Base-by-base conservation (phyloP, 2,797 vertebrate species). In the Phrynocephalus vlangalii region DNA sequence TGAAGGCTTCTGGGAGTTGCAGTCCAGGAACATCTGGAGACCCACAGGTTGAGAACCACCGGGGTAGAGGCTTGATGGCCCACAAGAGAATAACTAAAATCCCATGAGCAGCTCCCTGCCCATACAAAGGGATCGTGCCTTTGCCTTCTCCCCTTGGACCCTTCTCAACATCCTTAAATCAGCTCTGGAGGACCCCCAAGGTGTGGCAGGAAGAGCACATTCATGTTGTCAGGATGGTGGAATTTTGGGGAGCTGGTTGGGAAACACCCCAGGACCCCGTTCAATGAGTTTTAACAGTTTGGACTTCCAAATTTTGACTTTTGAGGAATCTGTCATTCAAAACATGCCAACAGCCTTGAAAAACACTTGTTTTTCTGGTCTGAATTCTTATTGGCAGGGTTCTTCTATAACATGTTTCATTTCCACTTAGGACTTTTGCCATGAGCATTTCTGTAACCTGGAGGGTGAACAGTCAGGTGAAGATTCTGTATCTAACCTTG, bases 391-490 rank as follows among this genome's bases (percentile, higher is more conserved):
- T 33, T 44, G 30, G 26, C n/a, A 67, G 67, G 4, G 60, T 82
- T 87, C 30, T 66, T 63, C 85, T 72, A 10, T 63, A 66, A 73
- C 11, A n/a, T 18, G 72, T 33, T 9, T 86, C 0, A 0, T 66
- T 56, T 82, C 30, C 20, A 79, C 78, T 68, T 24, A 68, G n/a
- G 44, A 33, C 82, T 76, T 63, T 78, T 50, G 20, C 0, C 77
- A 44, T 30, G 86, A 81, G 88, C n/a, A 20, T 60, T 87, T 89
- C 33, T 70, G 26, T 33, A 75, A 63, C 84, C 80, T 88, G 75
- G 22, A 72, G 28, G 1, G 6, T 80, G 92, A 90, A 1, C 3
- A 26, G 68, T 77, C 82, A 56, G 52, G 63, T 11, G 50, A 89
- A 88, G 88, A 63, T 0, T n/a, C 82, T 87, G 75, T 38, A 89